A percentile compares a stretch with the other conserved stretches of the same genome.
These are phyloP conservation scores for Lydus trimaculatus DNA, from an alignment of 2,888 invertebrate species.

Conservation along the genomic window DNA sequence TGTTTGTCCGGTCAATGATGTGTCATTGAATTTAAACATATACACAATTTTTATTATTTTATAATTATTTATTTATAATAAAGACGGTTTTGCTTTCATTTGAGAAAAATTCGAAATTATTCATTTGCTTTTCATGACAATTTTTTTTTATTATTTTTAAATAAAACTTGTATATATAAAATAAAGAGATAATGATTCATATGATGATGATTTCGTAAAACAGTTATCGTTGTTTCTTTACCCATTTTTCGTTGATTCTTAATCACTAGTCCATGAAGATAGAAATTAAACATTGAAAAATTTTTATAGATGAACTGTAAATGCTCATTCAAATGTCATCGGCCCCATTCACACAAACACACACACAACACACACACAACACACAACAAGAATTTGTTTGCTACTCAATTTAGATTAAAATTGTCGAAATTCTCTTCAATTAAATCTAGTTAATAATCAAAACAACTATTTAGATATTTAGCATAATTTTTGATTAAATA, in stretches of 20 bases:
- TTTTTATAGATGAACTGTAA: slow-evolving; percentile 16
- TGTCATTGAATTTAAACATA: not conserved
- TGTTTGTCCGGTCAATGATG: not conserved
- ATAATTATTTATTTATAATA: not conserved
- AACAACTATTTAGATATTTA: too few relatives aligned
- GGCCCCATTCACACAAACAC: slow-evolving; percentile 11
- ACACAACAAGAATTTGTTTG: not conserved
- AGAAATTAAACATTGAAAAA: slow-evolving; percentile 8
- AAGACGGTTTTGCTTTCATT: not conserved
- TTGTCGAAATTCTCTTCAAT: not conserved
- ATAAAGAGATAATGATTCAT: too few relatives aligned
- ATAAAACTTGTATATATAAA: not conserved
- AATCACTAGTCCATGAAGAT: slow-evolving; percentile 12
- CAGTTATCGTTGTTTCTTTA: not conserved
- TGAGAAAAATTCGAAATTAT: not conserved
- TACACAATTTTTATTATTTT: not conserved
- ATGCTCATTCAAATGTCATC: slow-evolving; percentile 14
- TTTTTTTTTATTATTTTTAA: not conserved
- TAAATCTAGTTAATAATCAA: not conserved
- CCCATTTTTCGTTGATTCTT: not conserved
- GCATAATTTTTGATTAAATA: too few relatives aligned
- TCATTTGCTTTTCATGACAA: not conserved
- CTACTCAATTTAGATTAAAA: not conserved
- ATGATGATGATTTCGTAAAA: not conserved
- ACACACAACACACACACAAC: too few relatives aligned